These are phyloP conservation scores for Syritta pipiens DNA, from an alignment of 2,888 invertebrate species.

Conservation along the genomic window DNA sequence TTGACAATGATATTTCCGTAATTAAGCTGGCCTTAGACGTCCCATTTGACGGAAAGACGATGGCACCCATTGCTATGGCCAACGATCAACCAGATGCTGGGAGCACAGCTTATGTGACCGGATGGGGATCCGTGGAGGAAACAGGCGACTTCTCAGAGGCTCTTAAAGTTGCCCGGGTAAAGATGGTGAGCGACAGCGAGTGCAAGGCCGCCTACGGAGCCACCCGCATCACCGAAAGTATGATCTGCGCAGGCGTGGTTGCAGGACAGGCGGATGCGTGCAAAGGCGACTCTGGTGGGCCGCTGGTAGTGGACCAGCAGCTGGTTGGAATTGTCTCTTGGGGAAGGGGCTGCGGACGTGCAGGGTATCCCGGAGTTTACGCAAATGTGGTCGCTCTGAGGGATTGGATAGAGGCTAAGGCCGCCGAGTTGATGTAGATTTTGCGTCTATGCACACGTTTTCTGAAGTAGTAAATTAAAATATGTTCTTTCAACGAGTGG, in stretches of 20 bases:
- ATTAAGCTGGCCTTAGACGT: neutral
- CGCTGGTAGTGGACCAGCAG: slow-evolving; percentile 71
- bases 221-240: slow-evolving; percentile 59
- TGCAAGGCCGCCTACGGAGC: slow-evolving; percentile 77
- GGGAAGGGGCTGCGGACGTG: slow-evolving; percentile 72
- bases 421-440: neutral
- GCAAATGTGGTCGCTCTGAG: slow-evolving; percentile 70
- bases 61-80: slow-evolving; percentile 76
- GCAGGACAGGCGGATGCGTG: slow-evolving; percentile 73
- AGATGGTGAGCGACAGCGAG: slow-evolving; percentile 75
- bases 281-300: slow-evolving; percentile 76
- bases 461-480: too few relatives aligned
- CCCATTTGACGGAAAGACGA: neutral
- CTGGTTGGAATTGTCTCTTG: slow-evolving; percentile 75
- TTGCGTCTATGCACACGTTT: too few relatives aligned
- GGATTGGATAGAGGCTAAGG: slow-evolving; percentile 53
- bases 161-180: slow-evolving; percentile 79
- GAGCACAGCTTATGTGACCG: slow-evolving; percentile 70
- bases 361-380: slow-evolving; percentile 74
- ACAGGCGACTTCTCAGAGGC: slow-evolving; percentile 74
- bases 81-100: slow-evolving; percentile 68
- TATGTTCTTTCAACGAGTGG: too few relatives aligned
- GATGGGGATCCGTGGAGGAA: slow-evolving; percentile 72
- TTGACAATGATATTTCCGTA: slow-evolving; percentile 25
- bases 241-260: slow-evolving; percentile 77